Evolutionary conservation across 2,888 invertebrate genomes (phyloP), one percentile per base, ranked within the genome.

Genomic region (Microplitis deprimator): DNA sequence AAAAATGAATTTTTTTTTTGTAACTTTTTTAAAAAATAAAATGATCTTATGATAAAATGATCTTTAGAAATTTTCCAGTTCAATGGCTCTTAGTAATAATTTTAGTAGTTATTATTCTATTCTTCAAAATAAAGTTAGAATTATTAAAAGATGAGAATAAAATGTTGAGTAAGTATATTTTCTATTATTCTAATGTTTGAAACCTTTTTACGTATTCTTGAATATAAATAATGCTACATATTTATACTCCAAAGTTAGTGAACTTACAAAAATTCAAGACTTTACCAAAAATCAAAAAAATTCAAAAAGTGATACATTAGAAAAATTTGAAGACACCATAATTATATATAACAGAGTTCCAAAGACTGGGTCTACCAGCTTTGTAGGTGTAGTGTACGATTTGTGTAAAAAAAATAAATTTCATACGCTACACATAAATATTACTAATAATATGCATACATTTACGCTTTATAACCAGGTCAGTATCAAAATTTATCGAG

Each of bases 341-440:
- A 93, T 98, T 79, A 95, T 98, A 84, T 98, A 98, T 90, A 98
- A 98, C 90, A 93, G 98, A 85, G 97, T 98, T 77, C 98, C 98
- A 7, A 98, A 98, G 91, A 98, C 98, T 50, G 98, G 97, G 16
- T 98, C 98, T 20, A 98, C 98, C 7, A 97, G 97, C 90, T 97
- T 98, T 89, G 97, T 97, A 81, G 97, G 97, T 78, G 93, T 97
- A 78, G 96, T 96, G 0, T 97, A 97, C 86, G 96, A 96, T 90
- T 90, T 97, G 79, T 97, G 96, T 89, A 94, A 94, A 87, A 94
- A 93, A 88, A 95, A 94, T 87, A 93, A 93, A 83, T 96, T 94
- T 88, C 94, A 95, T 90, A 96, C 96, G 61, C 91, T 99, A 83
- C 99, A 99, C 91, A 95, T 99, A 82, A 99, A 99, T 90, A 95